Evolutionary conservation across 1,140 invertebrate species (phyloP), one percentile per base, ranked within the genome.

Genomic region (Palaemon carinicauda): DNA sequence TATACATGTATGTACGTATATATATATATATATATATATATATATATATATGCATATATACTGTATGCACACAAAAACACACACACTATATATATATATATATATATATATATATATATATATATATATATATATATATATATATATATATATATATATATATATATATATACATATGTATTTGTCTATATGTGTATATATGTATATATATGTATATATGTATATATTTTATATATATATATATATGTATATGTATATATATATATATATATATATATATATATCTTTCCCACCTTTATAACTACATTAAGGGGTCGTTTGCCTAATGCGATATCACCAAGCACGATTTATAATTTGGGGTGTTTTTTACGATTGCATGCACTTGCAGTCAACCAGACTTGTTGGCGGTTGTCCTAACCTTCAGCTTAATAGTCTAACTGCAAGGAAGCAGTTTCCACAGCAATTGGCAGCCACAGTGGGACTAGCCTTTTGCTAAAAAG

Each of bases 101-200:
- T 65, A 65, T 24, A 65, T 69, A 69, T 69, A 69, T 69, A 69
- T 69, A 69, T 69, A 69, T 27, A 69, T 69, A 69, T 69, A 69
- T 69, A 69, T 69, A 69, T 27, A 69, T 69, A 69, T 69, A 69
- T 69, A 69, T 69, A 69, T 69, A 69, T 27, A 69, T 69, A 69
- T 69, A 69, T 69, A 69, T 69, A 69, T 69, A 24, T 69, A 69
- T 69, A 69, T 27, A 69, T 69, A 69, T 69, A 69, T 69, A 69
- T 69, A 69, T 69, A 69, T 69, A 69, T 27, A 69, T 27, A 69
- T 69, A 69, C 24, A 69, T 69, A 69, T 69, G 15, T 27, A 69
- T 69, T 21, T 69, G 24, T 69, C n/a, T 69, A 69, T 69, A 69
- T 69, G 24, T 69, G 24, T 69, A 69, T 27, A 69, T 69, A 69